Base-by-base conservation (phyloP, 2,888 invertebrate species). In the Periphyllus acericola region DNA sequence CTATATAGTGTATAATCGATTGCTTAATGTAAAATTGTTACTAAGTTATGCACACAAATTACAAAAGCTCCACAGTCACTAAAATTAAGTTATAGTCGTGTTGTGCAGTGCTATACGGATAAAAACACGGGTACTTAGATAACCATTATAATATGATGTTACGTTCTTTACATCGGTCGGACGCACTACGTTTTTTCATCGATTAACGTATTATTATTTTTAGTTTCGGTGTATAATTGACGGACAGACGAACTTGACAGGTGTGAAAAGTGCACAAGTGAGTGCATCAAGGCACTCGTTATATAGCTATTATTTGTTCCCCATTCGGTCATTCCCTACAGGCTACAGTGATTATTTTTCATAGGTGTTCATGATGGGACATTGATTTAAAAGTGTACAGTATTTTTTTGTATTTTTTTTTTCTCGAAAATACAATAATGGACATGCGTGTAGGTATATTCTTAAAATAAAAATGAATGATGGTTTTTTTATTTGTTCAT, bases 221-320 rank as follows among this genome's bases (percentile, higher is more conserved):
- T 72, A 32, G 32, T 76, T 46, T 52, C n/a, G 14, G 36, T 21
- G 8, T 75, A 32, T 76, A 76, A 71, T 79, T 79, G 79, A 79
- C 34, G 19, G 79, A 79, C 52, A 34, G 19, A 83, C 55, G 21
- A 60, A 83, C 52, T 55, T 79, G 85, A 79, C 85, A 86, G 71
- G 79, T 55, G 85, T 86, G 85, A 79, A 79, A 79, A 85, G 68
- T 78, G 66, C 52, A 66, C 55, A 21, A 75, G 29, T 60, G 75
- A 75, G 46, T 78, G 68, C 68, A 84, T 32, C 60, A 32, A 40
- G 60, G 11, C 66, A 36, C 60, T 75, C 17, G 72, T 72, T 72
- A 81, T 40, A 68, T 29, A 66, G 66, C 80, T 71, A 83, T 72
- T 74, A 83, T 82, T 83, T 72, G 34, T 83, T 83, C 55, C 74